phyloP scores from a whole-genome alignment of 2,888 invertebrate species.

The Andricus quercusramuli region DNA sequence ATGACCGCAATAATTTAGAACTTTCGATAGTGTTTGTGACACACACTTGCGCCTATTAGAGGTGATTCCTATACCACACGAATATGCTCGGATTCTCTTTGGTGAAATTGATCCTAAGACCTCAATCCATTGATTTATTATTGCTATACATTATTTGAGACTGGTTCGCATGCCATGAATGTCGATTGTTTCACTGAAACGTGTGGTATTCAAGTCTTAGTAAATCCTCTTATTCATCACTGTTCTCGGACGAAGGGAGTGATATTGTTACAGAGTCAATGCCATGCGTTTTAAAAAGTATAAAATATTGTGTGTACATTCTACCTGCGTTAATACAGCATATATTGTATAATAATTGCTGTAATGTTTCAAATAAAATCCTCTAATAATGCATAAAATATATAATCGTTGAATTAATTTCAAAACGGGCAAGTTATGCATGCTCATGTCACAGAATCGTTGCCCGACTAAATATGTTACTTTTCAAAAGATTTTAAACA shows the following conservation, averaged over 20 bases:
- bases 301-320: neutral
- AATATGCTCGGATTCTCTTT: neutral
- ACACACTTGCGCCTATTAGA: neutral
- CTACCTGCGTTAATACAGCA: neutral
- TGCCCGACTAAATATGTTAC: too few relatives aligned
- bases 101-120: slow-evolving; percentile 26
- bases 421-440: too few relatives aligned
- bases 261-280: neutral
- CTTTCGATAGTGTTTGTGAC: neutral
- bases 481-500: too few relatives aligned
- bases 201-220: neutral
- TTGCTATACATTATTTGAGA: slow-evolving; percentile 15
- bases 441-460: too few relatives aligned
- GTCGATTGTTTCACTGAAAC: slow-evolving; percentile 10
- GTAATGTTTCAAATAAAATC: too few relatives aligned
- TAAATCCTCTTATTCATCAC: neutral
- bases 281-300: neutral
- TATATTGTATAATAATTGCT: too few relatives aligned
- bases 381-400: too few relatives aligned
- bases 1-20: slow-evolving; percentile 6
- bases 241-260: neutral
- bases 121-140: slow-evolving; percentile 22
- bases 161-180: neutral
- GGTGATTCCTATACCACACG: neutral
- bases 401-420: too few relatives aligned